Percentiles rank a stretch among this genome's conserved stretches.
phyloP scores from a whole-genome alignment of 2,113 vertebrate genomes.

The Noctilio leporinus region DNA sequence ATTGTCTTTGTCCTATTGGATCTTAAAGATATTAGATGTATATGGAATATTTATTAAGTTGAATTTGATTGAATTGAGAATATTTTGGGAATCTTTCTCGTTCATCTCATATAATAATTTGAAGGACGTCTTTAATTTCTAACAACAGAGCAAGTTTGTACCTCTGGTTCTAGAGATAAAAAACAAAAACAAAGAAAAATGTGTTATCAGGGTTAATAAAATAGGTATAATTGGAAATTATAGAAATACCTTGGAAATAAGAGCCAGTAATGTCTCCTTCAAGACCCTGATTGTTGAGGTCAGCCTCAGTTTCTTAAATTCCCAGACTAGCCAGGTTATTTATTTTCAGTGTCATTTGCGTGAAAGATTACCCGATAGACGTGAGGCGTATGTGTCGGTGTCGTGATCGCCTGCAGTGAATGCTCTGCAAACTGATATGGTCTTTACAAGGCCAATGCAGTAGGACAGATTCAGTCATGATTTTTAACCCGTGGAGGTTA shows the following conservation, averaged over 20 bases:
- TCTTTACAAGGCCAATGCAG: not conserved
- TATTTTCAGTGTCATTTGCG: not conserved
- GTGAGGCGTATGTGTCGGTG: not conserved
- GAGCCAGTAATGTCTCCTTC: not conserved
- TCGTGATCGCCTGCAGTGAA: not conserved
- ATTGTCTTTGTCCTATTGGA: not conserved
- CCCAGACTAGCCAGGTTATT: not conserved
- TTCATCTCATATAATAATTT: not conserved
- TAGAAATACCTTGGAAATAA: not conserved
- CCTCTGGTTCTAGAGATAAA: not conserved
- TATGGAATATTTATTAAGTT: not conserved
- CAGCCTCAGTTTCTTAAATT: not conserved
- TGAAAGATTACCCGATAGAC: not conserved
- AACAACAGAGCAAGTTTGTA: not conserved
- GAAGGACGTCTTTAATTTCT: not conserved
- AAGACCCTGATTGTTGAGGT: not conserved
- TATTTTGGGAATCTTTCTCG: not conserved
- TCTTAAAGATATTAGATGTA: not conserved
- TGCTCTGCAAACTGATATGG: not conserved
- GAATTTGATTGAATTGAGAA: not conserved
- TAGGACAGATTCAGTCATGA: not conserved
- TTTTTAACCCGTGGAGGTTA: not conserved
- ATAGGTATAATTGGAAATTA: not conserved
- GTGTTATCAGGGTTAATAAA: not conserved
- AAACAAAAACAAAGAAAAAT: not conserved